Evolutionary conservation across 2,888 invertebrate species (phyloP).

Genomic region (Lamellibrachia columna): DNA sequence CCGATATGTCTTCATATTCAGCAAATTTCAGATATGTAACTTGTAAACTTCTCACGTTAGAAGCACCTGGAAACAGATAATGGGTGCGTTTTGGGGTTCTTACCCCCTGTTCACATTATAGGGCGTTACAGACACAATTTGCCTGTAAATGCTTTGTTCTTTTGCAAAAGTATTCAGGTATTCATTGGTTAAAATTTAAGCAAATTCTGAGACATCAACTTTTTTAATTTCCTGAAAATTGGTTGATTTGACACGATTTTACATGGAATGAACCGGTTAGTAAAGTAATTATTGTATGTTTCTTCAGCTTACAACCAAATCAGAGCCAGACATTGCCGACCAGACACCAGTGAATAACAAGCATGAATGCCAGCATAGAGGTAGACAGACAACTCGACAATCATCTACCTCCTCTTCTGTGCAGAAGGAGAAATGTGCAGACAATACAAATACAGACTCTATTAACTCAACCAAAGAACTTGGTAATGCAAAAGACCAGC

Average conservation of each 20-base stretch:
- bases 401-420: neutral
- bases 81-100: too few species aligned
- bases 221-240: neutral
- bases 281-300: neutral
- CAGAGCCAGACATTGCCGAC: neutral
- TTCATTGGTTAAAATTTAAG: too few species aligned
- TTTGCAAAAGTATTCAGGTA: too few species aligned
- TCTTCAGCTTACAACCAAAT: conserved; percentile 4
- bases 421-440: neutral
- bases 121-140: too few species aligned
- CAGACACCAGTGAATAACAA: neutral
- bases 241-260: neutral
- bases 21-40: too few species aligned
- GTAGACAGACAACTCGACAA: neutral
- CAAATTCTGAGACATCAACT: too few species aligned
- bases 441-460: neutral
- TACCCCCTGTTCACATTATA: too few species aligned
- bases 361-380: neutral
- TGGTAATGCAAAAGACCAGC: neutral
- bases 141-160: too few species aligned
- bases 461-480: neutral
- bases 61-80: too few species aligned
- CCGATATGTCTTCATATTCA: too few species aligned
- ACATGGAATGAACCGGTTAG: neutral
- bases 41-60: too few species aligned